These are phyloP conservation scores for Antheraea assamensis DNA, from an alignment of 2,888 invertebrate genomes.

Conservation along the genomic window DNA sequence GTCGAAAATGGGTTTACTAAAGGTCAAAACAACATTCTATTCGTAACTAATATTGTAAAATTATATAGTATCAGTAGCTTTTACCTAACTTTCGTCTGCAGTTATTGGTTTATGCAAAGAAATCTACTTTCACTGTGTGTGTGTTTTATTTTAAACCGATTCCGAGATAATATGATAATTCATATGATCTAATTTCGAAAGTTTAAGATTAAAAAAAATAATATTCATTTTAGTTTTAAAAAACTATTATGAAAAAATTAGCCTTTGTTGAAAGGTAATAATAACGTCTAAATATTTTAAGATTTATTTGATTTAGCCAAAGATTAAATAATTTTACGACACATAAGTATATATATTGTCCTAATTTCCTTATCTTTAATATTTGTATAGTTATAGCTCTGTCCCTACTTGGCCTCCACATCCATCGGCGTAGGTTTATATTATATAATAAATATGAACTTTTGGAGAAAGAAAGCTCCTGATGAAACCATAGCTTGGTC, in stretches of 20 bases:
- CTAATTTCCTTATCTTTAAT: constrained; percentile 5
- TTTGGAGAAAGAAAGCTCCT: too few species aligned
- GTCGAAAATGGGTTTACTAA: constrained; percentile 11
- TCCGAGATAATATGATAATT: constrained; percentile 14
- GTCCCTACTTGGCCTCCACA: background rate
- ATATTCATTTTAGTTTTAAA: background rate
- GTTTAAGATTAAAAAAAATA: background rate
- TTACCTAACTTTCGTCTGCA: constrained; percentile 34
- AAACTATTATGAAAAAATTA: background rate
- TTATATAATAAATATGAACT: too few species aligned
- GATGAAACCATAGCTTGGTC: too few species aligned
- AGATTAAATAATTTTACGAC: background rate
- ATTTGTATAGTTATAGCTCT: background rate
- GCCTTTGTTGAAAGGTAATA: background rate
- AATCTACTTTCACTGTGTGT: constrained; percentile 36
- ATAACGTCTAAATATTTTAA: background rate
- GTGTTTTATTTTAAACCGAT: constrained; percentile 29
- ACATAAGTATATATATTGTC: background rate
- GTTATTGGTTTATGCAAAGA: constrained; percentile 31
- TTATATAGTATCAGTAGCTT: constrained; percentile 19
- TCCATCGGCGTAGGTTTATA: background rate
- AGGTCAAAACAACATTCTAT: constrained; percentile 21
- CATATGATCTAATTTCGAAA: constrained; percentile 18
- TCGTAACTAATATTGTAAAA: constrained; percentile 14
- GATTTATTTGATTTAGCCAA: background rate